Percentiles rank a stretch among this genome's conserved stretches.
Evolutionary conservation across 37 sponge, comb jelly and placozoan species (phyloP).

Genomic region (Lycopodina hypogea): DNA sequence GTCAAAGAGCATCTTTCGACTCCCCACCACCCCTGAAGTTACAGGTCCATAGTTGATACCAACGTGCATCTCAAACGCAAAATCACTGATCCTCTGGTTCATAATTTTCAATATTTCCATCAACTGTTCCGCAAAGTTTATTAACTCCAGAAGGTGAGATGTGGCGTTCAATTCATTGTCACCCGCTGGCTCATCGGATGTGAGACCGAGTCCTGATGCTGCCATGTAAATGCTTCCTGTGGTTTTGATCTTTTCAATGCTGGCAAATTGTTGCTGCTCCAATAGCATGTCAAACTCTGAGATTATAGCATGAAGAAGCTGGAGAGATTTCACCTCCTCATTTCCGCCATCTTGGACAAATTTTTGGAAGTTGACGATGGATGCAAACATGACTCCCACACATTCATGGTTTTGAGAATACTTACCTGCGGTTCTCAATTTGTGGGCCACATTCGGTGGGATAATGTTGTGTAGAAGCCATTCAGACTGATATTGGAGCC

Average conservation of each 20-base stretch:
- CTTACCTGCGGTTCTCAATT: conserved; percentile 45
- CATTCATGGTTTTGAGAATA: conserved; percentile 86
- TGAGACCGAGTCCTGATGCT: conserved; percentile 69
- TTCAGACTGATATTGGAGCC: conserved; percentile 58
- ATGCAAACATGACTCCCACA: conserved; percentile 91
- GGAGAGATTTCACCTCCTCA: conserved; percentile 28
- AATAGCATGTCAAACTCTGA: conserved; percentile 72
- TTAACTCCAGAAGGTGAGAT: conserved; percentile 56
- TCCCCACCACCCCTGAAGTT: conserved; percentile 93
- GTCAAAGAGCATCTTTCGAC: conserved; percentile 85
- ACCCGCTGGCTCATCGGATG: conserved; percentile 5
- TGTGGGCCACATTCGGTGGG: conserved; percentile 66
- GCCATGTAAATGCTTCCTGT: conserved; percentile 93
- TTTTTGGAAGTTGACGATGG: conserved; percentile 82
- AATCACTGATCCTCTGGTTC: conserved; percentile 44
- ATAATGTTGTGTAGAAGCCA: conserved; percentile 75
- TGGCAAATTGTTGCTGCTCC: conserved; percentile 38
- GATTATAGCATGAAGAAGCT: conserved; percentile 71
- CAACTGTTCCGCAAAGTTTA: conserved; percentile 76
- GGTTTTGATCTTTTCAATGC: conserved; percentile 86
- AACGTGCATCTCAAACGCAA: conserved; percentile 58
- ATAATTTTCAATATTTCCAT: conserved; percentile 52
- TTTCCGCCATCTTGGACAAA: conserved; percentile 39
- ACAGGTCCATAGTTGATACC: conserved; percentile 91
- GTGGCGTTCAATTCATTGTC: conserved; percentile 1